Conservation (phyloP, 2,888 invertebrate species). For the Caenorhabditis sinica region DNA sequence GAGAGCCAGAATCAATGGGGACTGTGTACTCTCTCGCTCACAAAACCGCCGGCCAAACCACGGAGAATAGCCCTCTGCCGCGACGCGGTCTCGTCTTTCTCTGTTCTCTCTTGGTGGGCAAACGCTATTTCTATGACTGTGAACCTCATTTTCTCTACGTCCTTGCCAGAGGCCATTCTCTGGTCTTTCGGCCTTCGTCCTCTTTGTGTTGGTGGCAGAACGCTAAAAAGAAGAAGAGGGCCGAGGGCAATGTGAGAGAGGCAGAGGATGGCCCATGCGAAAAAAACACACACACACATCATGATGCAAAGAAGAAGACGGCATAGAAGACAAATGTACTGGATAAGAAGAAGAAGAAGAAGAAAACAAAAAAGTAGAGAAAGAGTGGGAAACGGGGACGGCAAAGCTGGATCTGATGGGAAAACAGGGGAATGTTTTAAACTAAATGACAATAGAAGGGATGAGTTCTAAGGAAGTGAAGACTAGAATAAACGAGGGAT, state of each 20-base stretch:
- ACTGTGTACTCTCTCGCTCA: too few species aligned
- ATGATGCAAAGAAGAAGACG: background rate
- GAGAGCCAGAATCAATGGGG: conserved; percentile 37
- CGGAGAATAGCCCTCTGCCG: background rate
- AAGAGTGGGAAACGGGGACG: background rate
- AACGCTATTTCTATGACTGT: background rate
- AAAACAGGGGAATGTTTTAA: background rate
- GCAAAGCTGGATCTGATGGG: background rate
- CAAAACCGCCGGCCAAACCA: background rate
- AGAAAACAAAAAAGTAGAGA: background rate
- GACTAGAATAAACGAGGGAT: background rate
- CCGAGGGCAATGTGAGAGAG: background rate
- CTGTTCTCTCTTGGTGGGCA: background rate
- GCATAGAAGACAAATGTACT: background rate
- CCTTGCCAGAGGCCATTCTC: too few species aligned
- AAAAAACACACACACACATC: background rate
- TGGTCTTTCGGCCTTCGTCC: background rate
- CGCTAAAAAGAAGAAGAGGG: background rate
- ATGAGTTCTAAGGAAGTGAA: background rate
- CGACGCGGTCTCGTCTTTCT: background rate
- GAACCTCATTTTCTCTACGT: too few species aligned
- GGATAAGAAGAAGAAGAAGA: background rate
- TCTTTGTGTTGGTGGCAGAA: background rate
- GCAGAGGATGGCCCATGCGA: background rate
- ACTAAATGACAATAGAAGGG: background rate